A percentile compares a stretch with the other conserved stretches of the same genome.
Conservation (phyloP, 2,797 vertebrate species). For the Anguilla obscura region DNA sequence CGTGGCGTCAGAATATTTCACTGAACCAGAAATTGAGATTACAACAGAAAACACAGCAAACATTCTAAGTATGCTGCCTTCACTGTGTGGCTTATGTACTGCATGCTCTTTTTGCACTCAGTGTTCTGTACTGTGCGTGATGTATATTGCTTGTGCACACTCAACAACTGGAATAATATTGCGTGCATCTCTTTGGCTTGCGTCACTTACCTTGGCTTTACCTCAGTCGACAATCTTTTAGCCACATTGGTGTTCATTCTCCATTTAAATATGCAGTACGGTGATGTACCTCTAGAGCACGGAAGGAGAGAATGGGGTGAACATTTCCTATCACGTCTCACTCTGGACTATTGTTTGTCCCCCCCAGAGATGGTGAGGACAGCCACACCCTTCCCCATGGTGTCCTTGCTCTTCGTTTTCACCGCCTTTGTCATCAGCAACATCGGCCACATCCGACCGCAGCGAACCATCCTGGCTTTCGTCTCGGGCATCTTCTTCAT, state of each 20-base stretch:
- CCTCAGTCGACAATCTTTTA: neutral
- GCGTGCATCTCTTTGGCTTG: neutral
- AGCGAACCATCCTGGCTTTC: slow-evolving; percentile 91
- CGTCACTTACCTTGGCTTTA: neutral
- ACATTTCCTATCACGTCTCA: neutral
- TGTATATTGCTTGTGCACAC: neutral
- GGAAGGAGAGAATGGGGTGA: neutral
- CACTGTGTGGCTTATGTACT: neutral
- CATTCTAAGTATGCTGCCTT: slow-evolving; percentile 84
- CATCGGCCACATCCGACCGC: slow-evolving; percentile 92
- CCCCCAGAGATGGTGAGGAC: slow-evolving; percentile 85
- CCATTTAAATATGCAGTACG: neutral
- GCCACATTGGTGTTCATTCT: neutral
- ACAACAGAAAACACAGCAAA: slow-evolving; percentile 94
- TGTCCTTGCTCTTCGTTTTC: slow-evolving; percentile 90
- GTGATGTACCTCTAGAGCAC: neutral
- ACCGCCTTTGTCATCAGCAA: slow-evolving; percentile 95
- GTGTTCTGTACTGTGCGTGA: neutral
- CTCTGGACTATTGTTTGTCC: neutral
- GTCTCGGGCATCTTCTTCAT: slow-evolving; percentile 96
- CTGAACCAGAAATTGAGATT: slow-evolving; percentile 88
- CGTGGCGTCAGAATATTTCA: slow-evolving; percentile 90
- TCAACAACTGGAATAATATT: neutral
- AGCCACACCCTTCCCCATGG: slow-evolving; percentile 91
- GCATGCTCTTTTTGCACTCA: neutral